Conservation (phyloP, 2,797 vertebrate species). For the Liparis tanakae region DNA sequence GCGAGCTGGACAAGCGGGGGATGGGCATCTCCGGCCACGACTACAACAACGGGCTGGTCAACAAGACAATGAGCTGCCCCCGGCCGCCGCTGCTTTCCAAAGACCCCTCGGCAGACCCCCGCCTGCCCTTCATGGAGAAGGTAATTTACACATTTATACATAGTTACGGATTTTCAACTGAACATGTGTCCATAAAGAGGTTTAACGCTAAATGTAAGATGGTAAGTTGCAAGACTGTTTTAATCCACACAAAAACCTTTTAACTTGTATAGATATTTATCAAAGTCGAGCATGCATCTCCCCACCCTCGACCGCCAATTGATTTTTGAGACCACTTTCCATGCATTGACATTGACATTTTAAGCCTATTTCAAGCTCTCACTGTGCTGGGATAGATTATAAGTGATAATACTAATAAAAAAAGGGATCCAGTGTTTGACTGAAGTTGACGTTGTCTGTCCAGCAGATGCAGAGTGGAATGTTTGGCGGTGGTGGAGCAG, state of each 20-base stretch:
- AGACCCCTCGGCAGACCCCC: slow-evolving; percentile 94
- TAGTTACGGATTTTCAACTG: neutral
- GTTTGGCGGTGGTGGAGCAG: slow-evolving; percentile 97
- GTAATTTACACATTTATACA: slow-evolving; percentile 66
- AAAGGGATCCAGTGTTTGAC: neutral
- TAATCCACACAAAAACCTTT: too few species aligned
- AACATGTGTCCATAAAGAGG: neutral
- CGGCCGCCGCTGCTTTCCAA: slow-evolving; percentile 95
- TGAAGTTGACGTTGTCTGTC: slow-evolving; percentile 4
- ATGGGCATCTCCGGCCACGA: slow-evolving; percentile 90
- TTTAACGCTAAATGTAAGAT: neutral
- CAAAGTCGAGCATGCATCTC: too few species aligned
- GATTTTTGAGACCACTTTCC: neutral
- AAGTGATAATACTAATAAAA: neutral
- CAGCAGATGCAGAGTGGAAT: slow-evolving; percentile 95
- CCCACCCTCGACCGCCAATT: too few species aligned
- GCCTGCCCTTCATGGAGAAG: slow-evolving; percentile 95
- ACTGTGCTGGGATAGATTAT: neutral
- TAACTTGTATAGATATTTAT: neutral
- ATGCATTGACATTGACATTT: neutral
- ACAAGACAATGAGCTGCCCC: slow-evolving; percentile 92
- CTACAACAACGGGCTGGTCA: slow-evolving; percentile 93
- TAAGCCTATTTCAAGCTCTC: slow-evolving; percentile 2
- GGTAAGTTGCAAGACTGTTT: neutral
- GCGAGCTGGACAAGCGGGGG: slow-evolving; percentile 96